phyloP scores from a whole-genome alignment of 2,113 vertebrate genomes.

The Otolemur garnettii region DNA sequence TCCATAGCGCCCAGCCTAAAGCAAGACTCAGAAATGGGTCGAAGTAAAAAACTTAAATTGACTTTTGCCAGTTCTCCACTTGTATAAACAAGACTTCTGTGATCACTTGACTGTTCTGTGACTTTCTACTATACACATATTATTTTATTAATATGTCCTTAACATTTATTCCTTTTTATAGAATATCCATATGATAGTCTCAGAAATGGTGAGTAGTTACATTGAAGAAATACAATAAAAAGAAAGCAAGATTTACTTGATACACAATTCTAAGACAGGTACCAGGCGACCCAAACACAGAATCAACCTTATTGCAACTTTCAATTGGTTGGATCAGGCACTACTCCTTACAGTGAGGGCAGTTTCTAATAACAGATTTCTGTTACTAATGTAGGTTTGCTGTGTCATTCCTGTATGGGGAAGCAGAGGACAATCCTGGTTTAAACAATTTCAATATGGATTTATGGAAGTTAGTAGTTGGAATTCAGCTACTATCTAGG shows the following conservation, averaged over 20 bases:
- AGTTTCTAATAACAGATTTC: neutral
- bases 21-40: neutral
- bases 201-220: neutral
- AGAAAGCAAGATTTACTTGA: neutral
- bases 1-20: neutral
- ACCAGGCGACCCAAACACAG: neutral
- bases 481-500: neutral
- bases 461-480: neutral
- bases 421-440: neutral
- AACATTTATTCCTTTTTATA: neutral
- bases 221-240: neutral
- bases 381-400: neutral
- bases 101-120: neutral
- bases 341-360: neutral
- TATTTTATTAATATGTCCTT: constrained; percentile 28
- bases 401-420: neutral
- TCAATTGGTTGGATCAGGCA: neutral
- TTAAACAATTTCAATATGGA: neutral
- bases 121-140: neutral
- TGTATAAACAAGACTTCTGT: neutral
- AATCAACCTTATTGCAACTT: neutral
- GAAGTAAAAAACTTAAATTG: constrained; percentile 1
- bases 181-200: neutral
- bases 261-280: neutral
- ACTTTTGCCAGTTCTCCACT: neutral